phyloP scores from a whole-genome alignment of 2,113 vertebrate genomes.

The Larimichthys crocea region DNA sequence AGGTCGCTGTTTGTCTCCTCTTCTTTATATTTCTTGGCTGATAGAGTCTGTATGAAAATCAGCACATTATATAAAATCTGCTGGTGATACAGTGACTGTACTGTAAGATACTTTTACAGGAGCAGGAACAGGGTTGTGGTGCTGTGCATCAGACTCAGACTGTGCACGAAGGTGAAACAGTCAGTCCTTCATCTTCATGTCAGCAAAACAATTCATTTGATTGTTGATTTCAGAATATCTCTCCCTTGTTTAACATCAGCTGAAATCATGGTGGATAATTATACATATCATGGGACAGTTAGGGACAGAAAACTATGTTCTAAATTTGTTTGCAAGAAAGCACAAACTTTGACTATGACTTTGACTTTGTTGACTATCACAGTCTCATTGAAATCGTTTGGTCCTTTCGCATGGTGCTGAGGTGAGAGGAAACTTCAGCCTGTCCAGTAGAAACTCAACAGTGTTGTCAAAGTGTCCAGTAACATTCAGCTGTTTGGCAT shows the following conservation, averaged over 20 bases:
- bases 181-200: neutral
- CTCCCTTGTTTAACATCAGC: neutral
- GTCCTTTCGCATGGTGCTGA: neutral
- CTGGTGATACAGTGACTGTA: neutral
- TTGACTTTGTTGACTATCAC: neutral
- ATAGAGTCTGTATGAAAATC: neutral
- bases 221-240: neutral
- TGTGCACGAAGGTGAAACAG: neutral
- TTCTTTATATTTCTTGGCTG: neutral
- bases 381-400: neutral
- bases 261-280: neutral
- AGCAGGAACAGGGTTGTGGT: neutral
- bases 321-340: neutral
- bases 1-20: neutral
- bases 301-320: neutral
- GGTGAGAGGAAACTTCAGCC: neutral
- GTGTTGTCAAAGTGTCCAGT: neutral
- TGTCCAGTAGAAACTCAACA: neutral
- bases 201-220: neutral
- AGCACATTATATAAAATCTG: neutral
- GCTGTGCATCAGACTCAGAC: neutral
- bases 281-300: neutral
- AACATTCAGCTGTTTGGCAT: slow-evolving; percentile 2
- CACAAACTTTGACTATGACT: neutral
- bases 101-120: neutral